Evolutionary conservation across 2,113 vertebrate species (phyloP).

Genomic region (Brachionichthys hirsutus): DNA sequence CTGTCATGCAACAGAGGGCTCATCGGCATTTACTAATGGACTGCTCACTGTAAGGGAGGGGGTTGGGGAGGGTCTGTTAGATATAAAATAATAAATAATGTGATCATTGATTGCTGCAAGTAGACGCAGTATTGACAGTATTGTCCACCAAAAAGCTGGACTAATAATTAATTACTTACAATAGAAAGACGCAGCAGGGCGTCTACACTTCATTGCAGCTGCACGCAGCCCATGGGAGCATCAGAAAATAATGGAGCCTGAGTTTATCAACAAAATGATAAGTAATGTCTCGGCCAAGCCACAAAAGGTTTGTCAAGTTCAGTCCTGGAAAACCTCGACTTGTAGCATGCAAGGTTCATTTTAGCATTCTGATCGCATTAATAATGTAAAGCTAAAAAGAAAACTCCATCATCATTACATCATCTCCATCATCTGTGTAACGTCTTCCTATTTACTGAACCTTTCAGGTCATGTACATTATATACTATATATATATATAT

Average conservation of each 20-base stretch:
- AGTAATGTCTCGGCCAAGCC: not conserved
- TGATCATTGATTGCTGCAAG: slow-evolving; percentile 69
- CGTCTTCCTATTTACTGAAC: not conserved
- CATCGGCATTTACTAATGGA: slow-evolving; percentile 74
- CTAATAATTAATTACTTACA: slow-evolving; percentile 72
- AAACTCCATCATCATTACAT: not conserved
- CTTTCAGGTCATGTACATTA: too few relatives aligned
- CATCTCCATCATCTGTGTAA: not conserved
- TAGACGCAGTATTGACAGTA: slow-evolving; percentile 74
- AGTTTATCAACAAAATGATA: not conserved
- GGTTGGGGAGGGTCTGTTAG: slow-evolving; percentile 5
- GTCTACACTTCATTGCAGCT: slow-evolving; percentile 69
- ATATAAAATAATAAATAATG: slow-evolving; percentile 58
- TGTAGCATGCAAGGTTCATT: too few relatives aligned
- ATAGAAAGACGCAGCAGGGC: slow-evolving; percentile 56
- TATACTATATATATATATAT: too few relatives aligned
- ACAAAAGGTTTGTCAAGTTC: too few relatives aligned
- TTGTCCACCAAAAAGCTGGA: slow-evolving; percentile 66
- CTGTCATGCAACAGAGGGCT: slow-evolving; percentile 66
- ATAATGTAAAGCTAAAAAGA: too few relatives aligned
- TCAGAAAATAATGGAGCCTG: not conserved
- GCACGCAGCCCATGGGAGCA: slow-evolving; percentile 10
- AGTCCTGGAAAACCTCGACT: too few relatives aligned
- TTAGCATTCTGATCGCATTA: too few relatives aligned
- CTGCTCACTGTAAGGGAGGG: slow-evolving; percentile 53